A percentile compares a stretch with the other conserved stretches of the same genome.
These are phyloP conservation scores for Columbina picui DNA, from an alignment of 2,113 vertebrate species.

Conservation along the genomic window DNA sequence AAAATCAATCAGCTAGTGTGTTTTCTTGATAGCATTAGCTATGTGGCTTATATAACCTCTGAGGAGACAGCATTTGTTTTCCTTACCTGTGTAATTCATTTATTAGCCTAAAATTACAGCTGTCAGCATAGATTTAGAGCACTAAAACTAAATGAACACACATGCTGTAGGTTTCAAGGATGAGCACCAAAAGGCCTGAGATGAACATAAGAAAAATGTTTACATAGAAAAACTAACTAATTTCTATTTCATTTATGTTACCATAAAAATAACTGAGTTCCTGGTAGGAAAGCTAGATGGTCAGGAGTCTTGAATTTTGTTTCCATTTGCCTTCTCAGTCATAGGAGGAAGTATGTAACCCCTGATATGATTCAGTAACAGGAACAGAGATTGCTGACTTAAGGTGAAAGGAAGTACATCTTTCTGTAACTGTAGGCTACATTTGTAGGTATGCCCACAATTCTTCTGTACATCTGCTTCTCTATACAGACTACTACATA, in stretches of 20 bases:
- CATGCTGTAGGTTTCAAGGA: slow-evolving; percentile 57
- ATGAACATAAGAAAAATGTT: neutral
- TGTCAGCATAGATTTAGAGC: slow-evolving; percentile 68
- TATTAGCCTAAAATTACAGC: slow-evolving; percentile 72
- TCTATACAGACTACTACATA: neutral
- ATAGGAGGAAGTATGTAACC: neutral
- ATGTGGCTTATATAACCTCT: slow-evolving; percentile 11
- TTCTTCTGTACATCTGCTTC: neutral
- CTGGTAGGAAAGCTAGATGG: neutral
- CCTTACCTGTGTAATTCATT: slow-evolving; percentile 64
- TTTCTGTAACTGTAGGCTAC: neutral
- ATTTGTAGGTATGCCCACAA: neutral
- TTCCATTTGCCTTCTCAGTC: neutral
- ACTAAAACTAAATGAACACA: neutral
- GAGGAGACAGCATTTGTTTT: slow-evolving; percentile 51
- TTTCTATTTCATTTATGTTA: neutral
- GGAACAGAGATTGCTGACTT: neutral
- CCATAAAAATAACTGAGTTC: neutral
- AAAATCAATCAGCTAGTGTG: slow-evolving; percentile 51
- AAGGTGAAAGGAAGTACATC: neutral
- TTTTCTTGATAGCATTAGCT: slow-evolving; percentile 55
- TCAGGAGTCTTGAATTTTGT: neutral
- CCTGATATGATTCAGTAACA: neutral
- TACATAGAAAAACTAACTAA: neutral
- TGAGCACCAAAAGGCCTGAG: slow-evolving; percentile 9